phyloP scores from a whole-genome alignment of 2,797 vertebrate species.

The Myripristis murdjan region DNA sequence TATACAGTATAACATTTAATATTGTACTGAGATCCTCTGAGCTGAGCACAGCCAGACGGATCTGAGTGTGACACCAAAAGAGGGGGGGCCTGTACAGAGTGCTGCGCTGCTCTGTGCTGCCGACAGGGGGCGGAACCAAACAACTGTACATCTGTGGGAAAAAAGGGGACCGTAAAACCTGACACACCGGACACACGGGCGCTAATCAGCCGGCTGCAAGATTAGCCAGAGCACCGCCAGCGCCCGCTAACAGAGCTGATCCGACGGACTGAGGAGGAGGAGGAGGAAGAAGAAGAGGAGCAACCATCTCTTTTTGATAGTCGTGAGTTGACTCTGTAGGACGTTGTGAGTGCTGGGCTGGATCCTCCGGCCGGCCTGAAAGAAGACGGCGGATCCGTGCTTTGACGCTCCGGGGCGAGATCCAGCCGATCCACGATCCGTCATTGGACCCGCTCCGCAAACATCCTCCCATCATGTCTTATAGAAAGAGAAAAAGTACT shows the following conservation, averaged over 20 bases:
- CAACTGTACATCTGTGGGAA: conserved; percentile 78
- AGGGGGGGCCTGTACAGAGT: conserved; percentile 73
- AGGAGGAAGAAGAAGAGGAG: conserved; percentile 22
- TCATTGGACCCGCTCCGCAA: conserved; percentile 40
- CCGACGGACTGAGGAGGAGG: conserved; percentile 48
- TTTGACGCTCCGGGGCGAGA: conserved; percentile 38
- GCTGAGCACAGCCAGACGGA: conserved; percentile 52
- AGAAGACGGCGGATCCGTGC: conserved; percentile 38
- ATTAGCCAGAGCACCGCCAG: conserved; percentile 44
- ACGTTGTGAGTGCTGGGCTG: conserved; percentile 18
- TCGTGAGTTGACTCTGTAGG: conserved; percentile 47
- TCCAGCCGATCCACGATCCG: conserved; percentile 40
- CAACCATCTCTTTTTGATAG: conserved; percentile 37
- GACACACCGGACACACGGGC: conserved; percentile 11
- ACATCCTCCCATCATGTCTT: conserved; percentile 65
- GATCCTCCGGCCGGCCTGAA: conserved; percentile 41
- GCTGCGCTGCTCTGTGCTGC: conserved; percentile 63
- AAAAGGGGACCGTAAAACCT: conserved; percentile 61
- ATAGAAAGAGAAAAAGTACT: conserved; percentile 71
- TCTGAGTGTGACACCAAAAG: conserved; percentile 73
- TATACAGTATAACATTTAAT: conserved; percentile 77
- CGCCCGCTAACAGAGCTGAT: conserved; percentile 59
- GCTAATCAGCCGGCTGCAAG: conserved; percentile 40
- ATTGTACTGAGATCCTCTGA: conserved; percentile 60
- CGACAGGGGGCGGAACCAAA: conserved; percentile 63